These are phyloP conservation scores for Xylota sylvarum DNA, from an alignment of 2,888 invertebrate species.

Conservation along the genomic window DNA sequence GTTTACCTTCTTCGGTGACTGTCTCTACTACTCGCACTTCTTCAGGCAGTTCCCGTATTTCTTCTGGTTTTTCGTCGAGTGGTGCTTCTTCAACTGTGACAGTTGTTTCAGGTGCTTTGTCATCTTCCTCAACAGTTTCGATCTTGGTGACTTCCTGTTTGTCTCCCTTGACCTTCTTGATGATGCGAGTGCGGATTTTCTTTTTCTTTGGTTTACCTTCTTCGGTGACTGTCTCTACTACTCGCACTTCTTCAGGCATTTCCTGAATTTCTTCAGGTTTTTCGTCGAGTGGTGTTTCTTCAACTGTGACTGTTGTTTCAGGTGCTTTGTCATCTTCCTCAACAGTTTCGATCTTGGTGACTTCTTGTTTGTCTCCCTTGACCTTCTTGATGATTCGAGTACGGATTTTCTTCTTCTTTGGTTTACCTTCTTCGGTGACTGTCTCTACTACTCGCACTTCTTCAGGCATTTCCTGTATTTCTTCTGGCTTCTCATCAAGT, in stretches of 20 bases:
- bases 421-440: slow-evolving; percentile 28
- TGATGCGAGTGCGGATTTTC: slow-evolving; percentile 28
- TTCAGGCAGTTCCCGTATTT: slow-evolving; percentile 19
- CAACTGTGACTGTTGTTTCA: slow-evolving; percentile 34
- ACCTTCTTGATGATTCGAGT: slow-evolving; percentile 35
- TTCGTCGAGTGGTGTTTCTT: slow-evolving; percentile 22
- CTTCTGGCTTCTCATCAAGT: slow-evolving; percentile 14
- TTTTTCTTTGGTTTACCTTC: slow-evolving; percentile 39
- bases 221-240: neutral
- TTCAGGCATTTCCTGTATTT: slow-evolving; percentile 27
- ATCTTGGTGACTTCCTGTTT: slow-evolving; percentile 47
- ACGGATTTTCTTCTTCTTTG: slow-evolving; percentile 33
- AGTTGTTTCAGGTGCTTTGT: slow-evolving; percentile 34
- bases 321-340: slow-evolving; percentile 35
- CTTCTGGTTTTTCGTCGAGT: slow-evolving; percentile 21
- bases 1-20: slow-evolving; percentile 28
- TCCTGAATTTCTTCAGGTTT: slow-evolving; percentile 12
- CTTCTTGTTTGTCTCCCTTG: slow-evolving; percentile 42
- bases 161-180: slow-evolving; percentile 34
- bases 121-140: slow-evolving; percentile 28
- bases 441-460: slow-evolving; percentile 9
- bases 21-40: slow-evolving; percentile 21
- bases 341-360: slow-evolving; percentile 36
- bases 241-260: slow-evolving; percentile 30
- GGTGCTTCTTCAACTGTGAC: slow-evolving; percentile 29